Base-by-base conservation (phyloP, 2,888 invertebrate genomes). In the Habrosyne pyritoides region DNA sequence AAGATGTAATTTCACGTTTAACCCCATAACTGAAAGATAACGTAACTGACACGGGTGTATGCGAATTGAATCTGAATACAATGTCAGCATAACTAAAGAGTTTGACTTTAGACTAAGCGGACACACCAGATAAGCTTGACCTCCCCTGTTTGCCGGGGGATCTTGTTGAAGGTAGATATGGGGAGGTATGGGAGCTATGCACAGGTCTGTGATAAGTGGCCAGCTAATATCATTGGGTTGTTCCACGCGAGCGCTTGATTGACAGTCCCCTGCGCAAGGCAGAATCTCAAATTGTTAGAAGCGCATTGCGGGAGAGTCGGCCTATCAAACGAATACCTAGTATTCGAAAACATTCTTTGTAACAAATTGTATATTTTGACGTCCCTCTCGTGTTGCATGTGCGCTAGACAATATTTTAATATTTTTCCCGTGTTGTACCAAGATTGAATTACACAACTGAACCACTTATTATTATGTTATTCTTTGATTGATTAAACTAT, bases 261-360 rank as follows among this genome's bases (percentile, higher is more conserved):
- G 89, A 89, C 89, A 88, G 85, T 86, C 88, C 89, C 89, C 83
- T 77, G 83, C 82, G 84, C 77, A 79, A 78, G 79, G 77, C 80
- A 77, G 79, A 80, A 77, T 77, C 83, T 78, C 75, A 78, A 81
- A 79, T 81, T 83, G 82, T 82, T 85, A 77, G 73, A 75, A 77
- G 81, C 78, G 81, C 80, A 82, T 75, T 81, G 79, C 73, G 79
- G 78, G 71, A 74, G 69, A 75, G 67, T 65, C 69, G 66, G 67
- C 73, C 76, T 69, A 69, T 71, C 73, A 68, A 56, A 60, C 54
- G 66, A 62, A 66, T 59, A 68, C 61, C 67, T 67, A 66, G 55
- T 57, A 59, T 60, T 60, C 30, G 57, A 54, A 50, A 61, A 14
- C 53, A 59, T 55, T 54, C 30, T 56, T 59, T 53, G 52, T 46